phyloP scores from a whole-genome alignment of 2,113 vertebrate genomes.

The Turnix velox region DNA sequence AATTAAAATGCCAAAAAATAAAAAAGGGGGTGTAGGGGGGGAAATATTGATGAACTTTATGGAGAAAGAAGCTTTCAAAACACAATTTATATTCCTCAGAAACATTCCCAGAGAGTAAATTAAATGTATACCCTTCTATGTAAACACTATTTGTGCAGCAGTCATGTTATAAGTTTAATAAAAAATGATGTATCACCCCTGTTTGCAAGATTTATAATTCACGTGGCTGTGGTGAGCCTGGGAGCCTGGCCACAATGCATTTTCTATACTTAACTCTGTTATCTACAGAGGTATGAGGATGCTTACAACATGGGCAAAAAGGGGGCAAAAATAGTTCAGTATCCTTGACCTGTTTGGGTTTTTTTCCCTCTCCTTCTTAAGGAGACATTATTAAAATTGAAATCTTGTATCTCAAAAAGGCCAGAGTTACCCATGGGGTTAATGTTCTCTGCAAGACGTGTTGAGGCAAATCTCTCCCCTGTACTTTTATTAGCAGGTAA shows the following conservation, averaged over 20 bases:
- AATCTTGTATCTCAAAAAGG: constrained; percentile 31
- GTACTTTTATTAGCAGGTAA: constrained; percentile 71
- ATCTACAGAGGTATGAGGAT: constrained; percentile 55
- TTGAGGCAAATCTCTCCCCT: constrained; percentile 65
- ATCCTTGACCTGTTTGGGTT: not conserved
- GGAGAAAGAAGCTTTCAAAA: constrained; percentile 67
- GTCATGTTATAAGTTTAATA: constrained; percentile 79
- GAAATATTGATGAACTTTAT: constrained; percentile 74
- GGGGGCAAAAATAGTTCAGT: not conserved
- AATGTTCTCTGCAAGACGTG: constrained; percentile 55
- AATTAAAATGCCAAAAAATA: constrained; percentile 70
- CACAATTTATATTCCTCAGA: constrained; percentile 76
- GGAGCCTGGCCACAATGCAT: constrained; percentile 73
- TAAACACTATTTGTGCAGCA: constrained; percentile 76
- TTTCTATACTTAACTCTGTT: constrained; percentile 83
- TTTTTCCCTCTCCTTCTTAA: not conserved
- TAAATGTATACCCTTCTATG: constrained; percentile 75
- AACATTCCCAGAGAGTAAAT: constrained; percentile 71
- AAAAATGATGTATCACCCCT: constrained; percentile 74
- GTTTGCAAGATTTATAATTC: constrained; percentile 79
- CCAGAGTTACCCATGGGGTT: constrained; percentile 47
- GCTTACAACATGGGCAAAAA: constrained; percentile 61
- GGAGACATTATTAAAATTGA: constrained; percentile 21
- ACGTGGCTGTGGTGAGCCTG: constrained; percentile 73
- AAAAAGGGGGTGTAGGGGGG: too few relatives aligned